A percentile compares a stretch with the other conserved stretches of the same genome.
These are phyloP conservation scores for Echinometra lucunter DNA, from an alignment of 53 echinoderm and acorn worm species.

Conservation along the genomic window DNA sequence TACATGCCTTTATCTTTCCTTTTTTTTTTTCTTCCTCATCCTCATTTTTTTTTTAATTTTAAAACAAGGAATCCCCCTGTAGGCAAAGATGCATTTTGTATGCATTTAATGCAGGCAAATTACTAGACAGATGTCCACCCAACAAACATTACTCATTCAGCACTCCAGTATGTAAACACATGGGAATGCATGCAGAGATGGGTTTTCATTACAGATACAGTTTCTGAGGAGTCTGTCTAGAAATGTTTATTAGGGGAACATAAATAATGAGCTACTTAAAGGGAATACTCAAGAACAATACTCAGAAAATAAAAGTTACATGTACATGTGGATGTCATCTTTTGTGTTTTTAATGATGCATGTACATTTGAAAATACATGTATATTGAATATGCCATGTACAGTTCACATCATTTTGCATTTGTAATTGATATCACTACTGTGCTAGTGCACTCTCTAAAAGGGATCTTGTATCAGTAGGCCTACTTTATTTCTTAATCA, in stretches of 20 bases:
- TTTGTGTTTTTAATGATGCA: no score
- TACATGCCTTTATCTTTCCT: no score
- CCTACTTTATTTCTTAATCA: not conserved
- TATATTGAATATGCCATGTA: no score
- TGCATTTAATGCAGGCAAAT: not conserved
- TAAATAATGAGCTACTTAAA: constrained; percentile 17
- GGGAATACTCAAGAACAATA: not conserved
- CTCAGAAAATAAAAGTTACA: no score
- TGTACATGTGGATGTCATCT: no score
- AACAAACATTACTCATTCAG: not conserved
- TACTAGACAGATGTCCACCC: not conserved
- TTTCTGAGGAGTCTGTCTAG: not conserved
- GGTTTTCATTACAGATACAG: not conserved
- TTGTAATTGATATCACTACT: not conserved
- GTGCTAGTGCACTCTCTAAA: not conserved
- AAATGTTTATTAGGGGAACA: not conserved
- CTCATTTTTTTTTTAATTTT: no score
- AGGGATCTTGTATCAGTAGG: not conserved
- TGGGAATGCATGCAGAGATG: not conserved
- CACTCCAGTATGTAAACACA: constrained; percentile 14
- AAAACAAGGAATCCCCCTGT: not conserved
- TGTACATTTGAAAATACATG: no score
- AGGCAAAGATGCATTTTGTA: not conserved
- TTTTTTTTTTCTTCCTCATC: no score
- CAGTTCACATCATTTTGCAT: no score